phyloP scores from a whole-genome alignment of 2,113 vertebrate genomes.

The Phrynosoma platyrhinos region DNA sequence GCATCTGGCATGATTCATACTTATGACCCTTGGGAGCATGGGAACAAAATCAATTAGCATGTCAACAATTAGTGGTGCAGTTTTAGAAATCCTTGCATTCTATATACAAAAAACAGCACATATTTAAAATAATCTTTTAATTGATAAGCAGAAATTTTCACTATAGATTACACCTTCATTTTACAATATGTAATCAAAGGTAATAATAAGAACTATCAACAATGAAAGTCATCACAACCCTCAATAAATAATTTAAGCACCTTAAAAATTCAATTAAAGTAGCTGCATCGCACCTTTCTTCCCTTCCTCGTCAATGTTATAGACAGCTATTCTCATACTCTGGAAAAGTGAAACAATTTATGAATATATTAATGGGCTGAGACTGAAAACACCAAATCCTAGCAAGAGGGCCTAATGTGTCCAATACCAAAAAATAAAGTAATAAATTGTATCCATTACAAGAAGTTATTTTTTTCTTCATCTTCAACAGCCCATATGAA shows the following conservation, averaged over 20 bases:
- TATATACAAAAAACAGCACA: neutral
- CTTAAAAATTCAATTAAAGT: constrained; percentile 28
- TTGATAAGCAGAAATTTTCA: neutral
- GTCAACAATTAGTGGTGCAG: neutral
- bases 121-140: neutral
- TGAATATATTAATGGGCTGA: neutral
- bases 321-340: neutral
- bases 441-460: neutral
- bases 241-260: constrained; percentile 27
- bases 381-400: neutral
- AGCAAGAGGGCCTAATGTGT: too few relatives aligned
- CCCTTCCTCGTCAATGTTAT: constrained; percentile 23
- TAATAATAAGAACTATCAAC: neutral
- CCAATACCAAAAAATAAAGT: neutral
- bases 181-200: neutral
- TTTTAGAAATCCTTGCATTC: neutral
- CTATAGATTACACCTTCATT: neutral
- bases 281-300: constrained; percentile 55
- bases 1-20: neutral
- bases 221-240: neutral
- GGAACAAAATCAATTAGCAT: neutral
- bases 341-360: neutral
- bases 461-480: neutral
- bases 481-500: neutral
- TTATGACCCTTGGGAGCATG: neutral